Evolutionary conservation across 2,888 invertebrate genomes (phyloP), one percentile per base, ranked within the genome.

Genomic region (Trichopria drosophilae): DNA sequence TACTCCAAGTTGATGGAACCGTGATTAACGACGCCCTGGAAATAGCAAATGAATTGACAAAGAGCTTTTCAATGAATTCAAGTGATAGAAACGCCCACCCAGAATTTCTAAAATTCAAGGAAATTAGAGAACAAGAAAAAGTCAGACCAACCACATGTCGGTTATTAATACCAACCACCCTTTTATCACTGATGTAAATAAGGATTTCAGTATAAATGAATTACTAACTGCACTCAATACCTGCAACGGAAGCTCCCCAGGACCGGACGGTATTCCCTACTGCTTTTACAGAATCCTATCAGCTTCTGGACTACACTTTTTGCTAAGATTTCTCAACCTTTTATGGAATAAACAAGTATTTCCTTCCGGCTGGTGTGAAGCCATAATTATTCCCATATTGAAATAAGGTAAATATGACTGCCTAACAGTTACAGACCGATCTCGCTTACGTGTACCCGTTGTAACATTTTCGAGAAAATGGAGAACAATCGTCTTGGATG

Each of bases 381-480:
- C 51, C 1, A 41, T 23, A 34, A 16, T 54, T 12, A 31, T 54
- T 7, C 51, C 51, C 9, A 43, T 54, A 12, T 9, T 4, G n/a
- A 54, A 51, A 42, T 46, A 45, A 1, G 42, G 42, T 1, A 54
- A 51, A 24, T 28, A 51, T 18, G 12, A 12, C n/a, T 24, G 1
- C 28, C 50, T 1, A 42, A 10, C n/a, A 54, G 16, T 20, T 54
- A 54, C 13, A 26, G 55, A 7, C 48, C 51, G 10, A 51, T 55
- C 4, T 45, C 46, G 3, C 43, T 53, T 4, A 49, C 44, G 3
- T 46, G 46, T 7, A 49, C 28, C 6, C 12, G 47, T 4, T 42
- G 51, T 15, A 51, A 51, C 13, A n/a, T 47, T 2, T 20, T 50
- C 13, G 42, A 40, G 28, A 49, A 44, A 28, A 49, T 53, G 4